Percentiles rank a stretch among this genome's conserved stretches.
phyloP scores from a whole-genome alignment of 2,113 vertebrate genomes.

The Phylloscopus trochilus region DNA sequence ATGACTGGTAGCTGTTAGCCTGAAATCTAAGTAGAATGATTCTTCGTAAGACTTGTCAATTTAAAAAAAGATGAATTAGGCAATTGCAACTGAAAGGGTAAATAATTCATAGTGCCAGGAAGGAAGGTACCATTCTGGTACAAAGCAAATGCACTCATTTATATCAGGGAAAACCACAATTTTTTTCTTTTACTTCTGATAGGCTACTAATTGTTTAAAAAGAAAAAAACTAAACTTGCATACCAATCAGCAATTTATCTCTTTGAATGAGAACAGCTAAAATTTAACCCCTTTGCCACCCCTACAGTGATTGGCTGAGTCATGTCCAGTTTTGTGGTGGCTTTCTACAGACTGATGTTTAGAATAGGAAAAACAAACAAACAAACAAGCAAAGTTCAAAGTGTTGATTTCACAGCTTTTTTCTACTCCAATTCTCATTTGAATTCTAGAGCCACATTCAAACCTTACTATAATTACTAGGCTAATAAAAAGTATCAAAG shows the following conservation, averaged over 20 bases:
- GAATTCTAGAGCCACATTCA: background rate
- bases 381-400: background rate
- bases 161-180: background rate
- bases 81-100: background rate
- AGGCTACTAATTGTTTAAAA: background rate
- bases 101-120: background rate
- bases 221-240: background rate
- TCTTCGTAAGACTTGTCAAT: background rate
- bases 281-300: background rate
- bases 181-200: background rate
- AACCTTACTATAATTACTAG: background rate
- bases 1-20: background rate
- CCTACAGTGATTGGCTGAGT: background rate
- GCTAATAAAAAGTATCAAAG: background rate
- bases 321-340: background rate
- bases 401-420: background rate
- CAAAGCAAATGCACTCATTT: background rate
- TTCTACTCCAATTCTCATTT: background rate
- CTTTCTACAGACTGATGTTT: background rate
- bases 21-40: background rate
- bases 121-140: background rate
- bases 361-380: background rate
- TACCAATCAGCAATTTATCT: background rate
- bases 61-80: background rate
- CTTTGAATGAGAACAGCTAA: background rate